A percentile compares a stretch with the other conserved stretches of the same genome.
Conservation (phyloP, 2,113 vertebrate genomes). For the Riparia riparia region DNA sequence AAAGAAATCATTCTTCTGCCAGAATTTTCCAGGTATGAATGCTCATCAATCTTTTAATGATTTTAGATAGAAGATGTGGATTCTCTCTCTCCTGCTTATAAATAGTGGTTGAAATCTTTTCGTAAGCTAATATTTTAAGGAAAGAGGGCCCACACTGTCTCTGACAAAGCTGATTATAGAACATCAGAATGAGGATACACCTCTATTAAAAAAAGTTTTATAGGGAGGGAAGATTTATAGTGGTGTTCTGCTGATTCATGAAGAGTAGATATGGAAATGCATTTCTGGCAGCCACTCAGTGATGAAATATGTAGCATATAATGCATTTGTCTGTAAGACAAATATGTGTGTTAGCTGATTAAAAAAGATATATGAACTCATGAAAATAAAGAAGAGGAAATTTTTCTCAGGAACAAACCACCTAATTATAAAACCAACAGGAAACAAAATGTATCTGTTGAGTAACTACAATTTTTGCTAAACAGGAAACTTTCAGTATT, state of each 20-base stretch:
- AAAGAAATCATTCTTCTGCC: not conserved
- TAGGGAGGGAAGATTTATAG: constrained; percentile 40
- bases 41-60: not conserved
- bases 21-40: not conserved
- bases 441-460: not conserved
- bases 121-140: constrained; percentile 29
- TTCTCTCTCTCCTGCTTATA: not conserved
- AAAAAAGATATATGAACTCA: constrained; percentile 13
- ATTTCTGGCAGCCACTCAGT: constrained; percentile 43
- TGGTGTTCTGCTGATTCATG: constrained; percentile 50
- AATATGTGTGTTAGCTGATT: constrained; percentile 32
- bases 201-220: not conserved
- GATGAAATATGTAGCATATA: constrained; percentile 31
- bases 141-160: not conserved
- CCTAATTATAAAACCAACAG: constrained; percentile 12
- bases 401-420: not conserved
- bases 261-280: constrained; percentile 41
- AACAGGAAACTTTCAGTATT: not conserved
- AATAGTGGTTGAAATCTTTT: constrained; percentile 4
- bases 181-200: constrained; percentile 22
- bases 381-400: not conserved
- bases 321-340: constrained; percentile 49
- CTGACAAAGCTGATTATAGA: constrained; percentile 44
- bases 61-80: not conserved
- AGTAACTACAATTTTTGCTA: not conserved